Evolutionary conservation across 2,113 vertebrate genomes (phyloP), one percentile per base, ranked within the genome.

Genomic region (Fregetta grallaria): DNA sequence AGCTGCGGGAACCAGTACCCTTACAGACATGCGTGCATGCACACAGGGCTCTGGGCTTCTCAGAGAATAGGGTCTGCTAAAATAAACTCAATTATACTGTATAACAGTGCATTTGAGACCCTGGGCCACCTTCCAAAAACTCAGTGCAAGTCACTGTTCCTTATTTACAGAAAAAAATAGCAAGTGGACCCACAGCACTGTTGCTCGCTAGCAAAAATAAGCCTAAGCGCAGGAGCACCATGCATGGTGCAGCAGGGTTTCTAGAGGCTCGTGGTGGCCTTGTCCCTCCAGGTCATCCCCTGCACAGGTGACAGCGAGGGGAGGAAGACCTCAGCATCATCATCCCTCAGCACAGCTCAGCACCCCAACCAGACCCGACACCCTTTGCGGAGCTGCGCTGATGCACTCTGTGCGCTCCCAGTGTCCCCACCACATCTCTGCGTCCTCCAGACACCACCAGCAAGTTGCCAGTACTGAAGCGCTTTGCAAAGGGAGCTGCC

Each of bases 21-120:
- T 45, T 9, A 58, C 59, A 58, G 61, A 20, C 3, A 0, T 1
- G 13, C 1, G 4, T 68, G 53, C 19, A 53, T 65, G 27, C 0
- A 8, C 44, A 11, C 9, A 4, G 40, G 15, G 42, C 58, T 90
- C 32, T 20, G 17, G n/a, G n/a, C 40, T 71, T 44, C 47, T 19
- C 5, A 4, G 47, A 45, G 42, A 38, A 32, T 3, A 22, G 1
- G 9, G 21, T 40, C 59, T 38, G 50, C 67, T 75, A 44, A 71
- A 94, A 40, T 27, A 44, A 66, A 30, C 38, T 14, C 26, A 11
- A 1, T 55, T 66, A 25, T 5, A 5, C 40, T 14, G 32, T 27
- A 34, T 50, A 49, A 10, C n/a, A 13, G 62, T 1, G 1, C 36
- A 11, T 15, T 34, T 23, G 67, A 45, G 61, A 79, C 20, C 61